These are phyloP conservation scores for Leptopilina drosophilae DNA, from an alignment of 2,888 invertebrate species.

Conservation along the genomic window DNA sequence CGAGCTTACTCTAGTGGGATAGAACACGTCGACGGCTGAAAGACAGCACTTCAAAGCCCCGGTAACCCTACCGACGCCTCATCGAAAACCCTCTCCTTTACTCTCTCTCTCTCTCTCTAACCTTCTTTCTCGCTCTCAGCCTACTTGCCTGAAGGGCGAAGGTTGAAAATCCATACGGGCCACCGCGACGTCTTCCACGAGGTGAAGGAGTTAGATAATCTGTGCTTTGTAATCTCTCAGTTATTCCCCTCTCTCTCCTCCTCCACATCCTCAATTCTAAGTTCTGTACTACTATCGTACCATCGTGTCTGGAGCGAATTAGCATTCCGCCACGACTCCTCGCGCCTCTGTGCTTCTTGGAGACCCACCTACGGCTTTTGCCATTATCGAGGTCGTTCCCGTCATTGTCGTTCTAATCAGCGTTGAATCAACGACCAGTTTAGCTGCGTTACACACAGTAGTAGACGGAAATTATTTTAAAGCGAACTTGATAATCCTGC, in stretches of 20 bases:
- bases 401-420: slow-evolving; percentile 61
- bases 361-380: slow-evolving; percentile 49
- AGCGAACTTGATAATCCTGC: slow-evolving; percentile 8
- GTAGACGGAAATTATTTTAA: slow-evolving; percentile 27
- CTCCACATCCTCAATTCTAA: slow-evolving; percentile 42
- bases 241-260: slow-evolving; percentile 48
- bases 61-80: slow-evolving; percentile 54
- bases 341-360: slow-evolving; percentile 54
- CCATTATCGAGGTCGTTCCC: slow-evolving; percentile 65
- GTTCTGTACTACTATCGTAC: slow-evolving; percentile 49
- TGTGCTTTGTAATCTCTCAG: slow-evolving; percentile 69
- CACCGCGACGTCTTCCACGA: slow-evolving; percentile 56
- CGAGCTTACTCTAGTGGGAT: slow-evolving; percentile 65
- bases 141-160: slow-evolving; percentile 55
- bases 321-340: slow-evolving; percentile 61
- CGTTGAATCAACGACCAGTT: slow-evolving; percentile 53
- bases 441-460: slow-evolving; percentile 5
- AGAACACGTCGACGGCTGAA: slow-evolving; percentile 57
- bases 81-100: slow-evolving; percentile 25
- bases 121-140: slow-evolving; percentile 2
- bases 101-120: too few relatives aligned
- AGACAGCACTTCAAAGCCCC: slow-evolving; percentile 58
- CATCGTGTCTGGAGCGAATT: slow-evolving; percentile 56
- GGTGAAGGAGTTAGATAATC: slow-evolving; percentile 70
- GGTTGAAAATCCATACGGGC: slow-evolving; percentile 56